Conservation (phyloP, 2,888 invertebrate species). For the Meteorus colon region DNA sequence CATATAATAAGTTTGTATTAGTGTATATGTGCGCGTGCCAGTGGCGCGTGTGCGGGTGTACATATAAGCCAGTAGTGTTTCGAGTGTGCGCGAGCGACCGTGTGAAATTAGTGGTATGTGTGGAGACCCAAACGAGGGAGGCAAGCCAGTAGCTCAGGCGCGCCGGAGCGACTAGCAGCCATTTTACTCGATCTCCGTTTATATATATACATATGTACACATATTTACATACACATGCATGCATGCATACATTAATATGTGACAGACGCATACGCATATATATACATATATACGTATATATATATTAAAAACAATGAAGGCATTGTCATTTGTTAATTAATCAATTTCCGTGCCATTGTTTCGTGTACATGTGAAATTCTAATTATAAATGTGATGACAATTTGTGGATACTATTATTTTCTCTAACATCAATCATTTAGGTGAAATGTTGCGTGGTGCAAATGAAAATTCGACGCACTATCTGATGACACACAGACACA, state of each 20-base stretch:
- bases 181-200: slow-evolving; percentile 70
- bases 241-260: slow-evolving; percentile 22
- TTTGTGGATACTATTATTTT: not conserved
- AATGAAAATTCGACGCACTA: too few species aligned
- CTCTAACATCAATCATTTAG: not conserved
- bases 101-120: slow-evolving; percentile 65
- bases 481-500: too few species aligned
- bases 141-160: slow-evolving; percentile 72
- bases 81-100: slow-evolving; percentile 54
- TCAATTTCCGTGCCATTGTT: not conserved
- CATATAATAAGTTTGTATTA: not conserved
- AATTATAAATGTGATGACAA: slow-evolving; percentile 5
- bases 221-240: slow-evolving; percentile 25
- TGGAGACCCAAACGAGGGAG: slow-evolving; percentile 71
- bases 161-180: slow-evolving; percentile 72
- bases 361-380: not conserved
- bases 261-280: not conserved
- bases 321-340: slow-evolving; percentile 42
- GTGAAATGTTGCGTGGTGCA: not conserved
- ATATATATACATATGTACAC: slow-evolving; percentile 47
- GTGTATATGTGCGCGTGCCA: slow-evolving; percentile 53
- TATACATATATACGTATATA: not conserved
- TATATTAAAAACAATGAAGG: not conserved
- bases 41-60: slow-evolving; percentile 48
- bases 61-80: slow-evolving; percentile 36